phyloP scores from a whole-genome alignment of 1,140 invertebrate genomes.

The Danaus plexippus region DNA sequence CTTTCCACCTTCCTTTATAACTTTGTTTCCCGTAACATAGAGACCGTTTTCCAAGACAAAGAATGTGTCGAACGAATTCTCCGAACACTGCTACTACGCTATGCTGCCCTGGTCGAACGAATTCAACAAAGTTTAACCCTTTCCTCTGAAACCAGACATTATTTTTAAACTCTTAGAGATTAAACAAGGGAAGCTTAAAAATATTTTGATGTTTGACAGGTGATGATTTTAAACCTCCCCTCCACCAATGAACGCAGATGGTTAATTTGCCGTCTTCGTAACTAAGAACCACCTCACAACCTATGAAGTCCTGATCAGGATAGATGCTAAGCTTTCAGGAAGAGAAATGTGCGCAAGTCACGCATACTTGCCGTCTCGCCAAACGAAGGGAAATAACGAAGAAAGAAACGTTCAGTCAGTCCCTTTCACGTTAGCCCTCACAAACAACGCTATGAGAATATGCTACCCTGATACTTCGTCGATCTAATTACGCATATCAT shows the following conservation, averaged over 20 bases:
- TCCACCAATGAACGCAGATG: background rate
- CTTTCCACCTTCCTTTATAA: no score
- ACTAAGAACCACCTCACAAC: conserved; percentile 7
- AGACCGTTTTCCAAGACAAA: no score
- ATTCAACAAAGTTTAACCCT: conserved; percentile 29
- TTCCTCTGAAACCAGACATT: conserved; percentile 6
- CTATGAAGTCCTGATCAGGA: conserved; percentile 44
- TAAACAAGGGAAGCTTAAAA: background rate
- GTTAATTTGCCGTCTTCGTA: background rate
- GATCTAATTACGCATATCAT: conserved; percentile 73
- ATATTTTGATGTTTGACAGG: no score
- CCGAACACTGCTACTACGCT: conserved; percentile 1
- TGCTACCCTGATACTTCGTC: conserved; percentile 64
- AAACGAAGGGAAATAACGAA: no score
- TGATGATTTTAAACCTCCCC: background rate
- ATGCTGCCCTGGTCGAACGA: conserved; percentile 19
- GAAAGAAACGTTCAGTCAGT: background rate
- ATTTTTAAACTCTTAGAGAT: conserved; percentile 7
- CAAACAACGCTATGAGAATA: conserved; percentile 32
- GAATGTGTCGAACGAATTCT: background rate
- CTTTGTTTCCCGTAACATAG: no score
- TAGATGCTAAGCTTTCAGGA: conserved; percentile 65
- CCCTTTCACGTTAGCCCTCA: conserved; percentile 13
- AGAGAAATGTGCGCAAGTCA: conserved; percentile 34
- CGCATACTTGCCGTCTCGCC: background rate